Percentiles rank a stretch among this genome's conserved stretches.
Conservation (phyloP, 2,797 vertebrate genomes). For the Eulemur rubriventer region DNA sequence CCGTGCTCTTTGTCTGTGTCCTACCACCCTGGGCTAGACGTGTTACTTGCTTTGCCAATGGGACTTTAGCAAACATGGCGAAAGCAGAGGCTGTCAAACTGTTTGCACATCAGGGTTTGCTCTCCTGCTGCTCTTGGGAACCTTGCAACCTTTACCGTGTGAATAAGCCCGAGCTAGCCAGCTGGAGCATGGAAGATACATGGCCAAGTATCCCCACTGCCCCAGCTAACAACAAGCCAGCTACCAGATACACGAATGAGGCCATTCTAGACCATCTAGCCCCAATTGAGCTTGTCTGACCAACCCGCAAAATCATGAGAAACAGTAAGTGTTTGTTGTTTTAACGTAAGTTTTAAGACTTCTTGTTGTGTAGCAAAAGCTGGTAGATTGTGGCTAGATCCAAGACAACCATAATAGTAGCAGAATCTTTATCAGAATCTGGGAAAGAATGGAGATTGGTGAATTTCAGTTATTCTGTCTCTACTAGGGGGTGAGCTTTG, state of each 20-base stretch:
- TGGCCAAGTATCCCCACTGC: not conserved
- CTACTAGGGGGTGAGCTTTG: not conserved
- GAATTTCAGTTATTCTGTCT: not conserved
- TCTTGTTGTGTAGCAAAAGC: not conserved
- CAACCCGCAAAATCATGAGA: not conserved
- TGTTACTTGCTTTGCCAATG: not conserved
- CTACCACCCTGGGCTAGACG: not conserved
- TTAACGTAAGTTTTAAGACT: not conserved
- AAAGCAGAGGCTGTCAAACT: not conserved
- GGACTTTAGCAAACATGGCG: not conserved
- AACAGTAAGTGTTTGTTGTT: not conserved
- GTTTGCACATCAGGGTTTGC: not conserved
- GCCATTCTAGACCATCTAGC: not conserved
- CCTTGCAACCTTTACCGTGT: not conserved
- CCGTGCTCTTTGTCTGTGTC: not conserved
- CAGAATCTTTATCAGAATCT: not conserved
- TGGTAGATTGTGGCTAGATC: not conserved
- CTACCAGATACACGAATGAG: not conserved
- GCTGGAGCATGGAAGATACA: not conserved
- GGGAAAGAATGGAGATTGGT: not conserved
- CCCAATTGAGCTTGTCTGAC: not conserved
- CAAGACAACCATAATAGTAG: not conserved
- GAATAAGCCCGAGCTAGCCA: not conserved
- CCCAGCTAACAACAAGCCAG: not conserved
- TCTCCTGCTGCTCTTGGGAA: not conserved